A percentile compares a stretch with the other conserved stretches of the same genome.
Evolutionary conservation across 2,888 invertebrate genomes (phyloP).

Genomic region (Coelinius sp.): DNA sequence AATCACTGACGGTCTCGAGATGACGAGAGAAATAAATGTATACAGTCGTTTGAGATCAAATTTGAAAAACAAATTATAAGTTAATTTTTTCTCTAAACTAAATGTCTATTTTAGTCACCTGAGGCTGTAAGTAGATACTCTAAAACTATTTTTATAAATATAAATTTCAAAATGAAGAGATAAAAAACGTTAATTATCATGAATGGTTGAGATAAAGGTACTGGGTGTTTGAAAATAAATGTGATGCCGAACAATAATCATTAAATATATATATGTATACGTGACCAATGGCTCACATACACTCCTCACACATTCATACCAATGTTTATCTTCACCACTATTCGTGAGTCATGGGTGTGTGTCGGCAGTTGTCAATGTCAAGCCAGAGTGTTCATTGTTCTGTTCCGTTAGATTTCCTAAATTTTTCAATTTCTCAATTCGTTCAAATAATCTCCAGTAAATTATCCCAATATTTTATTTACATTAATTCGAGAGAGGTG

Average conservation of each 20-base stretch:
- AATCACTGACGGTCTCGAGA: conserved; percentile 8
- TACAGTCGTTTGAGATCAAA: neutral
- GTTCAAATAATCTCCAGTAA: neutral
- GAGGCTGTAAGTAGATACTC: neutral
- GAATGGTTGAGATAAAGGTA: too few relatives aligned
- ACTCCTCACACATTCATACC: neutral
- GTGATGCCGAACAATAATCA: conserved; percentile 27
- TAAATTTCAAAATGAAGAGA: neutral
- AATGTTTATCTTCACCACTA: neutral
- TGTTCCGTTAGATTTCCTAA: neutral
- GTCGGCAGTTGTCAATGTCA: neutral
- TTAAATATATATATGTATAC: neutral
- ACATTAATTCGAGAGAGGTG: neutral
- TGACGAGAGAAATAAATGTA: neutral
- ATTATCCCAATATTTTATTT: neutral
- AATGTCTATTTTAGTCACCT: too few relatives aligned
- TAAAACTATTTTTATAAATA: neutral
- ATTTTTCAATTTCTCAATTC: neutral
- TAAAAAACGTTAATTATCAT: too few relatives aligned
- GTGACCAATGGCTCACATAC: neutral
- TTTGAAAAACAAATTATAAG: neutral
- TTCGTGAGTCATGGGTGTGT: neutral
- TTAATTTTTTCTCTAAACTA: too few relatives aligned
- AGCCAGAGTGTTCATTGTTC: neutral
- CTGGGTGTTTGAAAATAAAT: conserved; percentile 35